Evolutionary conservation across 2,888 invertebrate species (phyloP), one percentile per base, ranked within the genome.

Genomic region (Campoplex capitator): DNA sequence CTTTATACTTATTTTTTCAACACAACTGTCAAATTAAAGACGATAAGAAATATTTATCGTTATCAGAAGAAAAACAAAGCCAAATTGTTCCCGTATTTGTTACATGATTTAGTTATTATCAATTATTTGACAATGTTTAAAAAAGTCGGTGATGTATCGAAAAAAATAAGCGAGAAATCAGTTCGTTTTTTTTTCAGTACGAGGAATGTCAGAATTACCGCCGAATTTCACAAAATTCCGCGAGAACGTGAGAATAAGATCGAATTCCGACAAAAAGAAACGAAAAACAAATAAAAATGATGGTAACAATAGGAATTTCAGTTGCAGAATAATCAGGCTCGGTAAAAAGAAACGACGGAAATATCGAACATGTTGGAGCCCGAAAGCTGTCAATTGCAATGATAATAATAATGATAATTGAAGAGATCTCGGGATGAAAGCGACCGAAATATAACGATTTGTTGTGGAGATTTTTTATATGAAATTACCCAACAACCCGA

Each of bases 401-500:
- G 18, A 62, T 45, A 62, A 75, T 75, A 62, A 62, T 75, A 62
- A 45, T 58, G 23, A 58, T 23, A 23, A 58, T 42, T 35, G 11
- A 51, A 51, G 48, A 48, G 51, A 48, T 71, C 67, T 28, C 23
- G 23, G 38, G n/a, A 62, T 18, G 83, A 56, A 45, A 87, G 38
- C 76, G 18, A 65, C 35, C 18, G n/a, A 65, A 75, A 65, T 32
- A 16, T 62, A 62, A 62, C 62, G 62, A 62, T 62, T 62, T 62
- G 62, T 62, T 62, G 62, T 62, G 62, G 16, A 62, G 16, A 2
- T 68, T 62, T 58, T 67, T 42, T 13, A 71, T 32, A 58, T 32
- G 56, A 71, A 91, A 90, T 93, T 92, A 94, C 94, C 94, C 91
- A 94, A 91, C 88, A 93, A 91, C 89, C 93, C 93, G 88, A 94